These are phyloP conservation scores for Myiopsitta monachus DNA, from an alignment of 2,113 vertebrate genomes.

Conservation along the genomic window DNA sequence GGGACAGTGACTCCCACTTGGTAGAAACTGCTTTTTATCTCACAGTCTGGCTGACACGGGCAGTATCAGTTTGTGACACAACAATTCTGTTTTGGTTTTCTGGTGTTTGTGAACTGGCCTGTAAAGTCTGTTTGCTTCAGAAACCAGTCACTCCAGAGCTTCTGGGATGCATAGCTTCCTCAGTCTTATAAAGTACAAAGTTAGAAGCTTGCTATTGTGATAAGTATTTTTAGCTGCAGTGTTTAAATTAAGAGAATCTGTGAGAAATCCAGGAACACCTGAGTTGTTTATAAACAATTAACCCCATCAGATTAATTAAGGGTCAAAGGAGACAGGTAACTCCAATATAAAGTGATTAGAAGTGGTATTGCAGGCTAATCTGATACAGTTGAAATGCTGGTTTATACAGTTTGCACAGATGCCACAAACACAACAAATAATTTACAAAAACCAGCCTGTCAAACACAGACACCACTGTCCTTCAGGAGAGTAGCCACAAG, in stretches of 20 bases:
- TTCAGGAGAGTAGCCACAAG: neutral
- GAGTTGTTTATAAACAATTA: neutral
- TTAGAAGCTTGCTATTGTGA: neutral
- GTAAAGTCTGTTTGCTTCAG: neutral
- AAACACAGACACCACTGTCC: neutral
- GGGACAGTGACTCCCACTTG: neutral
- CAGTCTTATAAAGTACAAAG: neutral
- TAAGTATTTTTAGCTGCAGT: neutral
- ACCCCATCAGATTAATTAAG: neutral
- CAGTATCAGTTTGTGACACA: neutral
- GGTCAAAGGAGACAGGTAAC: neutral
- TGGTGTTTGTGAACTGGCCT: neutral
- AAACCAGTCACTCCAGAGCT: neutral
- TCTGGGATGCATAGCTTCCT: neutral
- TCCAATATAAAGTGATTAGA: neutral
- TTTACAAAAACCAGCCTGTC: neutral
- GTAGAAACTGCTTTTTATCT: slow-evolving; percentile 31
- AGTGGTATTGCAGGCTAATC: neutral
- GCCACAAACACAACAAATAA: neutral
- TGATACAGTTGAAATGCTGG: neutral
- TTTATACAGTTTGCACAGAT: neutral
- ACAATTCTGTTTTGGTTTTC: neutral
- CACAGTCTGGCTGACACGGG: neutral
- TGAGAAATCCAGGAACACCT: neutral
- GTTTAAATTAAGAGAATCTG: neutral